Percentiles rank a stretch among this genome's conserved stretches.
Evolutionary conservation across 2,888 invertebrate species (phyloP).

Genomic region (Torymus aiolomorphi): DNA sequence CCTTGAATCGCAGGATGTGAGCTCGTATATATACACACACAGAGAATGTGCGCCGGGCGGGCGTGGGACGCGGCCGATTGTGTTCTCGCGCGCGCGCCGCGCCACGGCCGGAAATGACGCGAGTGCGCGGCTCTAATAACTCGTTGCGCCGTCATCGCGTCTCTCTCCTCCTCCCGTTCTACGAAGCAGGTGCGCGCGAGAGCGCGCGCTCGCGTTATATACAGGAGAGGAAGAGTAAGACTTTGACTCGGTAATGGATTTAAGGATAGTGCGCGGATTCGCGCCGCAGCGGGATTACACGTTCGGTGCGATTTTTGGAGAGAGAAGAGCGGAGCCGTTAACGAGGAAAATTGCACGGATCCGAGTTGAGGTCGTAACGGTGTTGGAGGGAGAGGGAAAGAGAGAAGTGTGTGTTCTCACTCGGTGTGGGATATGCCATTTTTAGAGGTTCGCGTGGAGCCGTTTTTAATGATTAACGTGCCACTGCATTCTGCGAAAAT

Average conservation of each 20-base stretch:
- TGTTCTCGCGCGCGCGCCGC: constrained; percentile 28
- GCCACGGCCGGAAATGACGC: constrained; percentile 56
- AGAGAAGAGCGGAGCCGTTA: too few relatives aligned
- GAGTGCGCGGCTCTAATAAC: constrained; percentile 52
- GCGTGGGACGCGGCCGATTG: constrained; percentile 53
- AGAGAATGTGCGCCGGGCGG: constrained; percentile 16
- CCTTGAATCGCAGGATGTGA: constrained; percentile 75
- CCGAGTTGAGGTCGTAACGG: too few relatives aligned
- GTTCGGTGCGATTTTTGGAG: too few relatives aligned
- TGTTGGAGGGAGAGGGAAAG: too few relatives aligned
- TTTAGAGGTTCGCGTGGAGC: too few relatives aligned
- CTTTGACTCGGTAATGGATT: not conserved
- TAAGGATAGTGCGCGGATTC: not conserved
- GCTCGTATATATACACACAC: constrained; percentile 54
- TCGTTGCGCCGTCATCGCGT: constrained; percentile 54
- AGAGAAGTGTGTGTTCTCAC: too few relatives aligned
- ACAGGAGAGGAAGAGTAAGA: too few relatives aligned
- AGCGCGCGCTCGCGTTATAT: not conserved
- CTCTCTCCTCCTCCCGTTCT: not conserved
- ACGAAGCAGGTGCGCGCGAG: constrained; percentile 13
- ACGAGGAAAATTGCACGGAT: too few relatives aligned
- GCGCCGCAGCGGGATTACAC: too few relatives aligned
- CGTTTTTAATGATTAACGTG: too few relatives aligned
- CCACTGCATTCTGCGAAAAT: too few relatives aligned
- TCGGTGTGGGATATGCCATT: too few relatives aligned